Percentiles rank a stretch among this genome's conserved stretches.
Conservation (phyloP, 2,797 vertebrate species). For the Acanthurus lineatus region DNA sequence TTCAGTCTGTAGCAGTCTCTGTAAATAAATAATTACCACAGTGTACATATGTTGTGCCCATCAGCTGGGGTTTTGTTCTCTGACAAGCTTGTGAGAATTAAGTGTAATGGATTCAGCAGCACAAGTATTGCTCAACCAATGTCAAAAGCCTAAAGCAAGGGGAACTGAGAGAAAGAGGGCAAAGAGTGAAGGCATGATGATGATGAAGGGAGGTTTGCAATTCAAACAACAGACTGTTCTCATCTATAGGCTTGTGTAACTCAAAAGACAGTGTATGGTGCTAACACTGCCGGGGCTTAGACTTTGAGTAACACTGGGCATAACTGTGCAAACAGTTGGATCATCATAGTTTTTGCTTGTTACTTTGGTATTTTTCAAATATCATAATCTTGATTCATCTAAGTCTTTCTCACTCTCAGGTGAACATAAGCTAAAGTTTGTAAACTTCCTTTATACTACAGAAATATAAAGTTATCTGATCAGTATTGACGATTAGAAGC, state of each 20-base stretch:
- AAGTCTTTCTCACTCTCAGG: too few relatives aligned
- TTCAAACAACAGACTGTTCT: slow-evolving; percentile 14
- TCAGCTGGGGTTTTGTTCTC: slow-evolving; percentile 60
- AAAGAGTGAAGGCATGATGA: slow-evolving; percentile 8
- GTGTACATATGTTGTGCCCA: slow-evolving; percentile 66
- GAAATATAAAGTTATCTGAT: too few relatives aligned
- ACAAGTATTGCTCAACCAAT: slow-evolving; percentile 57
- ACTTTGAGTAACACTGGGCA: background rate
- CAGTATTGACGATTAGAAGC: too few relatives aligned
- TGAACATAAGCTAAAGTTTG: too few relatives aligned
- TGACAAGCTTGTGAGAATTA: slow-evolving; percentile 64
- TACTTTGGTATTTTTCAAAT: background rate
- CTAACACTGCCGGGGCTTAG: background rate
- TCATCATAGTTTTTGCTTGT: slow-evolving; percentile 3
- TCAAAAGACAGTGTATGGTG: background rate
- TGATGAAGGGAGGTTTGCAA: slow-evolving; percentile 12
- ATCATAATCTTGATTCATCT: too few relatives aligned
- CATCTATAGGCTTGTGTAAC: slow-evolving; percentile 10
- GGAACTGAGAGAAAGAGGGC: background rate
- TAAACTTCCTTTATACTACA: too few relatives aligned
- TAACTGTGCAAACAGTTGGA: background rate
- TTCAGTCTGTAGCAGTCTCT: slow-evolving; percentile 58
- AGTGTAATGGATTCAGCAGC: slow-evolving; percentile 65
- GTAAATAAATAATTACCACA: slow-evolving; percentile 75
- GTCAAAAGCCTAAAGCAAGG: slow-evolving; percentile 53